Conservation (phyloP, 2,113 vertebrate species). For the Talpa occidentalis region DNA sequence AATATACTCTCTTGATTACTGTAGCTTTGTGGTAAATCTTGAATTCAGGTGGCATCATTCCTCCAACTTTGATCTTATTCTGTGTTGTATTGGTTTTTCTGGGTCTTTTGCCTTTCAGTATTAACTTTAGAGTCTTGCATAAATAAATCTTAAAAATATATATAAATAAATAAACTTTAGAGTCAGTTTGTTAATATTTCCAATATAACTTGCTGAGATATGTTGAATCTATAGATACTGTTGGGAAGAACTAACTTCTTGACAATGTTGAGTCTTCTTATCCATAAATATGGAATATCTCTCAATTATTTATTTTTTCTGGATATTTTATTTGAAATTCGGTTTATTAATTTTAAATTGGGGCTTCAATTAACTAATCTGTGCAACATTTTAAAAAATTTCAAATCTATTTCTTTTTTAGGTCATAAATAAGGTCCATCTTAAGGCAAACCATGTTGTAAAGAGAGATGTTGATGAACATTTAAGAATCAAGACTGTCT, state of each 20-base stretch:
- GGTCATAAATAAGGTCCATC: constrained; percentile 92
- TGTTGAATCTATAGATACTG: neutral
- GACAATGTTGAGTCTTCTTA: neutral
- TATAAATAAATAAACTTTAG: neutral
- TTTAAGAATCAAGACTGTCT: constrained; percentile 93
- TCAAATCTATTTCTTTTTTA: constrained; percentile 75
- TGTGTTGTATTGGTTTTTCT: neutral
- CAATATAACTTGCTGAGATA: neutral
- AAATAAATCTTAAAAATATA: too few species aligned
- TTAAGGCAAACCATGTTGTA: constrained; percentile 89
- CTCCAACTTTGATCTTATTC: neutral
- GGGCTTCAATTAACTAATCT: neutral
- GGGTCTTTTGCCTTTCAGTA: neutral
- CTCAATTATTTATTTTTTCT: neutral
- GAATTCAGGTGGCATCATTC: neutral
- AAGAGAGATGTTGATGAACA: constrained; percentile 93
- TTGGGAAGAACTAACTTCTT: neutral
- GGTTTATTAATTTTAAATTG: constrained; percentile 34
- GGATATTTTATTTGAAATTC: constrained; percentile 18
- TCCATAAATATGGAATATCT: neutral
- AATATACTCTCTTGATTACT: neutral
- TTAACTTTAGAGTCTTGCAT: neutral
- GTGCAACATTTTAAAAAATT: neutral
- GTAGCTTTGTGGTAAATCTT: neutral
- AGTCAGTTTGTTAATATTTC: neutral